Percentiles rank a stretch among this genome's conserved stretches.
phyloP scores from a whole-genome alignment of 2,888 invertebrate genomes.

The Halictus quadricinctus region DNA sequence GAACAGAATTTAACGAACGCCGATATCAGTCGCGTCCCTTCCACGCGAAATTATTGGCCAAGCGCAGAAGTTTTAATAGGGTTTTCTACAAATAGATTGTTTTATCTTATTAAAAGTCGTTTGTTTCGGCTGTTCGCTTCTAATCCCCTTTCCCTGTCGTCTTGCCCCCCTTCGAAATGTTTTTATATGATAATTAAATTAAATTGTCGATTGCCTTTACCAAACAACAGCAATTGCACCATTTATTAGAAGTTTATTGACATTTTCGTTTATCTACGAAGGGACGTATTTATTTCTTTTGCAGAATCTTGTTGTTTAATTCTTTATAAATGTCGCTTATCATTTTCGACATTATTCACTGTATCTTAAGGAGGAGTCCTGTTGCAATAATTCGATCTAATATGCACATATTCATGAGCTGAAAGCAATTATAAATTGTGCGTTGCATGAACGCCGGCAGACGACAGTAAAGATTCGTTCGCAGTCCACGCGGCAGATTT shows the following conservation, averaged over 20 bases:
- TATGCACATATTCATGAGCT: not conserved
- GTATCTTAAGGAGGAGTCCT: too few relatives aligned
- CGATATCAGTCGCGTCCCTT: not conserved
- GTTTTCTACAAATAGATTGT: not conserved
- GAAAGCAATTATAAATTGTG: not conserved
- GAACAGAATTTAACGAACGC: not conserved
- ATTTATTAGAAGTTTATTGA: too few relatives aligned
- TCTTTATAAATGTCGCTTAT: too few relatives aligned
- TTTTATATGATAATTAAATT: not conserved
- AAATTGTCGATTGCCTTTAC: not conserved
- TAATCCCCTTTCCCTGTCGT: not conserved
- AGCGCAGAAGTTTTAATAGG: not conserved
- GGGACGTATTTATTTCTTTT: too few relatives aligned
- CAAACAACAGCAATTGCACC: too few relatives aligned
- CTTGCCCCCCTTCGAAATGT: not conserved
- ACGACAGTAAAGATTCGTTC: not conserved
- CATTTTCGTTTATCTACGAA: too few relatives aligned
- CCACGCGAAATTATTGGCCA: not conserved
- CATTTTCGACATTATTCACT: too few relatives aligned
- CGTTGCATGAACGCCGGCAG: not conserved
- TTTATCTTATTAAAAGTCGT: not conserved
- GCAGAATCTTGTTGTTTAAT: too few relatives aligned
- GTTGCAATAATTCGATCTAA: not conserved
- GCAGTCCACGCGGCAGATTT: not conserved
- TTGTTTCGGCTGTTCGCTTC: not conserved